Evolutionary conservation across 30 jellyfish, hydroid and myxozoan species (phyloP), one percentile per base, ranked within the genome.

Genomic region (Hydractinia echinata): DNA sequence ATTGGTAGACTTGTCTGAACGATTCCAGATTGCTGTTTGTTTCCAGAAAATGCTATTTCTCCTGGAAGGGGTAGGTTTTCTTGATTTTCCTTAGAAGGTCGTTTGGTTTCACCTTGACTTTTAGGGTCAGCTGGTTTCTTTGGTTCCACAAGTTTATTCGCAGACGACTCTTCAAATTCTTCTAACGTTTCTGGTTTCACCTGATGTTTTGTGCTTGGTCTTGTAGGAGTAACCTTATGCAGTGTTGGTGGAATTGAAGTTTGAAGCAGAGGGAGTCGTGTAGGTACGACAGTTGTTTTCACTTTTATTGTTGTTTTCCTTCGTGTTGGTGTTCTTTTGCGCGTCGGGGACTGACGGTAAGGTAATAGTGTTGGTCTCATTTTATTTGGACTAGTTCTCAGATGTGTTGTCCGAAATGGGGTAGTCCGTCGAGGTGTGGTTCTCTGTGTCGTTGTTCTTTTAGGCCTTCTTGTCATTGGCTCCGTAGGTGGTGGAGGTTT

Each of bases 131-230:
- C 8, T n/a, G 19, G 51, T 64, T 64, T 7, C 39, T 64, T 44
- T 16, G 15, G 3, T 51, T 64, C 39, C 74, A 16, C 39, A 4
- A n/a, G 19, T 64, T 64, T 64, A 2, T 64, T 51, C 4, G 19
- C 51, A 3, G 85, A 64, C 55, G 50, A 76, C 68, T 76, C 87
- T 77, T 88, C 96, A 73, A 74, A 88, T 56, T 88, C 96, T 60
- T 88, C 96, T 18, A 88, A 80, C 30, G 96, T 88, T 18, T 88
- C 92, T 44, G 96, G 96, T 18, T 81, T 61, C 68, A 79, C 72
- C 44, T 48, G 50, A 44, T 66, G 86, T 68, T 53, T 60, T 52
- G 49, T 19, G 44, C 86, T 82, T 66, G 89, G 89, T 67, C 58
- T 76, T 51, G 73, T 39, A 13, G 87, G 89, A 8, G 89, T 72